A percentile compares a stretch with the other conserved stretches of the same genome.
These are phyloP conservation scores for Belonocnema kinseyi DNA, from an alignment of 1,140 invertebrate species.

Conservation along the genomic window DNA sequence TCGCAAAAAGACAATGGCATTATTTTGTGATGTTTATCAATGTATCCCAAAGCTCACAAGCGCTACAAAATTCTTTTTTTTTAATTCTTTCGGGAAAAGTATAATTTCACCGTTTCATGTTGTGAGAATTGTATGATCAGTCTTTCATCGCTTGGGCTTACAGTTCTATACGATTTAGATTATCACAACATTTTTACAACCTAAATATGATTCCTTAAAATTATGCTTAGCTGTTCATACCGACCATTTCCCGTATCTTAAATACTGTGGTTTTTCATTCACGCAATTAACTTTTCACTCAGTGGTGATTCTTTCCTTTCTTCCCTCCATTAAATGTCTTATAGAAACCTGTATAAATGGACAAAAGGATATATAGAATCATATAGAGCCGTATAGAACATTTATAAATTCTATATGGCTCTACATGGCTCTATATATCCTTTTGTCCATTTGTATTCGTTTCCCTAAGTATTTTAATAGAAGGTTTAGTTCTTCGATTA, in stretches of 20 bases:
- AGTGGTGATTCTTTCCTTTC: not conserved
- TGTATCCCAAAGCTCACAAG: not conserved
- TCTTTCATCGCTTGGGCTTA: conserved; percentile 14
- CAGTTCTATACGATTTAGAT: conserved; percentile 7
- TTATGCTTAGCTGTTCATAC: not conserved
- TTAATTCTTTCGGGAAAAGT: not conserved
- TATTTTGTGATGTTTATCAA: not conserved
- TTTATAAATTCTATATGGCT: no score
- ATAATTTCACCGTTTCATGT: not conserved
- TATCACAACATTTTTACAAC: conserved; percentile 15
- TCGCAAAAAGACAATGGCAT: no score
- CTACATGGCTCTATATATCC: no score
- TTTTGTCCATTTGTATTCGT: no score
- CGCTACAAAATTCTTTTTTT: not conserved
- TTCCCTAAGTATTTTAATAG: no score
- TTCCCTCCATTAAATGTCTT: no score
- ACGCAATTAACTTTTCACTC: not conserved
- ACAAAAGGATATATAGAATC: no score
- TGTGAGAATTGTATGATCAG: conserved; percentile 24
- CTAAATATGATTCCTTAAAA: not conserved
- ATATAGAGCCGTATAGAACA: no score
- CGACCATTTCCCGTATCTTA: not conserved
- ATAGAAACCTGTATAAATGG: no score
- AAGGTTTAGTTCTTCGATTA: no score
- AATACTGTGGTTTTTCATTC: conserved; percentile 1